These are phyloP conservation scores for Phorcus lineatus DNA, from an alignment of 2,888 invertebrate genomes.

Conservation along the genomic window DNA sequence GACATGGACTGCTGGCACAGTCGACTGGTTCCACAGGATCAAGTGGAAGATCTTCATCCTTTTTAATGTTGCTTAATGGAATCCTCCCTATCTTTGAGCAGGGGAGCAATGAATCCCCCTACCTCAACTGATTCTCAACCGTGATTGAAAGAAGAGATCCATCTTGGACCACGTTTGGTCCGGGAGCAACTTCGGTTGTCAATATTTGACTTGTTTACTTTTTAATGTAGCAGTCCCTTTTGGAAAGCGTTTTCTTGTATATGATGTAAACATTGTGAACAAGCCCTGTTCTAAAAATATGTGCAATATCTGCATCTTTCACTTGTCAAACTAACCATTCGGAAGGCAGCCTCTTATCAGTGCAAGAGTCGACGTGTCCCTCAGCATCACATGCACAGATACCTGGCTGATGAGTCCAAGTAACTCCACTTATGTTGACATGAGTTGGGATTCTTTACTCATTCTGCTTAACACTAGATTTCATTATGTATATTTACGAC, in stretches of 20 bases:
- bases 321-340: slow-evolving; percentile 12
- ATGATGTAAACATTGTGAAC: not conserved
- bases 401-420: no score
- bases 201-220: not conserved
- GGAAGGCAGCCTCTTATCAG: slow-evolving; percentile 5
- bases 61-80: not conserved
- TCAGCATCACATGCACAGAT: no score
- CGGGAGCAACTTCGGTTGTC: not conserved
- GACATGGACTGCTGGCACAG: no score
- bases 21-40: no score
- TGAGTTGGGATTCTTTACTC: no score
- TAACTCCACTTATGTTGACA: no score
- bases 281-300: not conserved
- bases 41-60: no score
- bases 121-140: not conserved
- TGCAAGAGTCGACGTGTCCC: no score
- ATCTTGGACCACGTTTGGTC: not conserved
- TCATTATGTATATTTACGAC: no score
- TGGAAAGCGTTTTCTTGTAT: slow-evolving; percentile 12
- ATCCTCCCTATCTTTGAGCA: slow-evolving; percentile 1
- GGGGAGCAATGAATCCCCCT: not conserved
- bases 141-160: not conserved
- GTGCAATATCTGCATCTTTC: slow-evolving; percentile 13
- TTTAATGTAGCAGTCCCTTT: slow-evolving; percentile 18
- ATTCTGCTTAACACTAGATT: no score